Evolutionary conservation across 1,140 invertebrate genomes (phyloP), one percentile per base, ranked within the genome.

Genomic region (Zaprionus inermis): DNA sequence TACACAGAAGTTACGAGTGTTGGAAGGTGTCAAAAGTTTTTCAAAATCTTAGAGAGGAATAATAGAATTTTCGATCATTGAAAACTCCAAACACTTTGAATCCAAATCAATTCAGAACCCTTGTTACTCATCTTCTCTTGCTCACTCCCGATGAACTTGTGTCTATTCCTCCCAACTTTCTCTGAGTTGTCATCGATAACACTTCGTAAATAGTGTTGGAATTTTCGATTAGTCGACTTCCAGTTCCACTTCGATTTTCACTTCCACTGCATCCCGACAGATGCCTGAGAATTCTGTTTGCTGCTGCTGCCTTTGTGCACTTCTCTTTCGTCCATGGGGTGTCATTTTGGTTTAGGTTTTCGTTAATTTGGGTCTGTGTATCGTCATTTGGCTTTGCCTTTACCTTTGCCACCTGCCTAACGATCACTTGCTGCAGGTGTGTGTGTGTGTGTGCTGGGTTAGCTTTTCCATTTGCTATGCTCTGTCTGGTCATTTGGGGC

Each of bases 401-500:
- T 12, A 49, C 16, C 44, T 49, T 12, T 18, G 44, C 18, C 44
- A 49, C 44, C 18, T 49, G 44, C 10, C 18, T 0, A 22, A 18
- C 20, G 44, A 20, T 49, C 38, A 44, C n/a, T 16, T 16, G 38
- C 38, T 12, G 44, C 11, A 18, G 1, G 9, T 49, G 44, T 49
- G 9, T 22, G 11, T 49, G 3, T 1, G 44, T 49, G 16, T 46
- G 16, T 46, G 44, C 16, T 11, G 18, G 7, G 16, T 46, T 46
- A 46, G 44, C 44, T 18, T 18, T 46, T 22, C 18, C 44, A 49
- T 49, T 49, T 49, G 44, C 18, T 18, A 9, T 14, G 14, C 18
- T 30, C 34, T 30, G 34, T 55, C 36, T 70, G 36, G 51, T 24
- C 54, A 44, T 70, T 73, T 51, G 30, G 64, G 30, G 69, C 36